phyloP scores from a whole-genome alignment of 2,113 vertebrate species.

The Carlito syrichta region DNA sequence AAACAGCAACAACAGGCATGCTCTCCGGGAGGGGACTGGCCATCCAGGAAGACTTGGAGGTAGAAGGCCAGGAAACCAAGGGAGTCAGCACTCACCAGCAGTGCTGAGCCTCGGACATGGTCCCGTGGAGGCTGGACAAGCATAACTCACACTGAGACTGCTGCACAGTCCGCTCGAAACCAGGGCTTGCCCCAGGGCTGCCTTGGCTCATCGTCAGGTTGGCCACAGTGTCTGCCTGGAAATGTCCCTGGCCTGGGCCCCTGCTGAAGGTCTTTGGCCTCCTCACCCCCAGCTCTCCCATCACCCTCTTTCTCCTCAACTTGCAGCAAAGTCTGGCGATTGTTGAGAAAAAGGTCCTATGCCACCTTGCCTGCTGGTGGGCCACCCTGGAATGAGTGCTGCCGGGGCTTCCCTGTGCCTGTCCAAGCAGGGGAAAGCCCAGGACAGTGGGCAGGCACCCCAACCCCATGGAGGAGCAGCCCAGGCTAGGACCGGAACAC shows the following conservation, averaged over 20 bases:
- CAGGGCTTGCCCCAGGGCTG: background rate
- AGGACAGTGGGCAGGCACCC: background rate
- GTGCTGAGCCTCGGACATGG: background rate
- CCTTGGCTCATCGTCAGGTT: background rate
- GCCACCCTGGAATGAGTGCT: background rate
- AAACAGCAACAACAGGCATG: background rate
- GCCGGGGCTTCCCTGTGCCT: background rate
- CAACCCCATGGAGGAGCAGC: background rate
- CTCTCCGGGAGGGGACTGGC: background rate
- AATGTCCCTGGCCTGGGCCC: background rate
- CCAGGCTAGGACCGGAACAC: background rate
- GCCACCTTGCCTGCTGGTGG: background rate
- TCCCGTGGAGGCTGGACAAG: background rate
- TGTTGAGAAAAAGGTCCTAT: background rate
- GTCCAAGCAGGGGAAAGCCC: background rate
- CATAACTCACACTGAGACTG: slow-evolving; percentile 43
- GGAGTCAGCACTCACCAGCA: fast-evolving
- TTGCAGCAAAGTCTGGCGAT: background rate
- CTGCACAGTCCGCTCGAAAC: background rate
- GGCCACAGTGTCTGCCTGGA: background rate
- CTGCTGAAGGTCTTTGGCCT: background rate
- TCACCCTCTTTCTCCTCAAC: background rate
- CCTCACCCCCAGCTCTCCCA: background rate
- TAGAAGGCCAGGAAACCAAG: background rate
- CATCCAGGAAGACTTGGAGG: background rate